Percentiles rank a stretch among this genome's conserved stretches.
Evolutionary conservation across 2,113 vertebrate genomes (phyloP).

Genomic region (Tenrec ecaudatus): DNA sequence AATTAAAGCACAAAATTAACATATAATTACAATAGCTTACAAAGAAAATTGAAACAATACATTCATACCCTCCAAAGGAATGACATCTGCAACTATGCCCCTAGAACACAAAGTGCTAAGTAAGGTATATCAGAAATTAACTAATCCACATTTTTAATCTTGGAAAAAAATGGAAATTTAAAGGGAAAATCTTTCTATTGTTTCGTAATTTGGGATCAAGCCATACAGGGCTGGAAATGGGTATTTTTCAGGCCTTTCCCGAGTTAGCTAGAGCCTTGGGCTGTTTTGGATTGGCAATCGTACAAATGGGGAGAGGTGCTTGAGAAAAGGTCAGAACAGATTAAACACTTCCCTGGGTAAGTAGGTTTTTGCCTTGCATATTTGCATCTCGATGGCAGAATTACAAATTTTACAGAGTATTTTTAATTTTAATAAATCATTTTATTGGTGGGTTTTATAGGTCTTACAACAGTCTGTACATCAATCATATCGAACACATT

Average conservation of each 20-base stretch:
- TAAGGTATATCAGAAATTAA: not conserved
- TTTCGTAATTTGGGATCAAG: not conserved
- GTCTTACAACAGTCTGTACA: too few relatives aligned
- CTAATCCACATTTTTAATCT: slow-evolving; percentile 9
- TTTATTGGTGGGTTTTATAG: too few relatives aligned
- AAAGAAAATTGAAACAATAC: slow-evolving; percentile 18
- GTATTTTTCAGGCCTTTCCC: not conserved
- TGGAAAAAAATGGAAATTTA: slow-evolving; percentile 35
- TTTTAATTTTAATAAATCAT: too few relatives aligned
- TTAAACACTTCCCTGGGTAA: not conserved
- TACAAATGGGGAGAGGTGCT: not conserved
- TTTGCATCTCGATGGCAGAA: not conserved
- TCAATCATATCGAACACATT: too few relatives aligned
- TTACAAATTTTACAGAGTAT: too few relatives aligned
- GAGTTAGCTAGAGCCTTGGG: not conserved
- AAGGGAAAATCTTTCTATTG: not conserved
- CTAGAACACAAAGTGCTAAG: not conserved
- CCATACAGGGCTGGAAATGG: not conserved
- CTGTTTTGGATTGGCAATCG: not conserved
- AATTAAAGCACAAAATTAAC: not conserved
- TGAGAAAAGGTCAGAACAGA: not conserved
- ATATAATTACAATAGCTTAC: slow-evolving; percentile 19
- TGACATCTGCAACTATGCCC: not conserved
- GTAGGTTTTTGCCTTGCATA: not conserved
- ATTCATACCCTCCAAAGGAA: not conserved